A percentile compares a stretch with the other conserved stretches of the same genome.
phyloP scores from a whole-genome alignment of 2,113 vertebrate genomes.

The Ammospiza nelsoni region DNA sequence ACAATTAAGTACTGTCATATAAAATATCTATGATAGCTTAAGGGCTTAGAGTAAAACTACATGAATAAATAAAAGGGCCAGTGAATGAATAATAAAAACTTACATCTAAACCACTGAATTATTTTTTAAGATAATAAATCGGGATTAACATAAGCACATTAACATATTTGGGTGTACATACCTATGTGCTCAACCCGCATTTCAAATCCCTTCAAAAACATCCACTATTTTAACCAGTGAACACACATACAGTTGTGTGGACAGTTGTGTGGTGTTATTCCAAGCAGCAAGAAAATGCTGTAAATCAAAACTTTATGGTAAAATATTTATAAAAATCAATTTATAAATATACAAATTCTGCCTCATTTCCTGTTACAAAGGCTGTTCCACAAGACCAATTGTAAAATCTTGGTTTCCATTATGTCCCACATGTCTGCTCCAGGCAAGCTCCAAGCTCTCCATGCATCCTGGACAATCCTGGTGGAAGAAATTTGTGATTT shows the following conservation, averaged over 20 bases:
- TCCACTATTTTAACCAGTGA: background rate
- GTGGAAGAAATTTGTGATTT: background rate
- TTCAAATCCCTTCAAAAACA: background rate
- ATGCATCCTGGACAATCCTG: background rate
- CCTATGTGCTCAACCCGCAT: background rate
- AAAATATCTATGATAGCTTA: constrained; percentile 33
- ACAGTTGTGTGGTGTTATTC: background rate
- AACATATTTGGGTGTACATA: background rate
- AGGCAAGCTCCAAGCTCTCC: background rate
- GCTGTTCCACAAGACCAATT: background rate
- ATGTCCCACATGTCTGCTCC: background rate
- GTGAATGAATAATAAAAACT: constrained; percentile 3
- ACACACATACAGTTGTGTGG: background rate
- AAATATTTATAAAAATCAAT: background rate
- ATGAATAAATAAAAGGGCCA: background rate
- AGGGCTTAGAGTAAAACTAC: background rate
- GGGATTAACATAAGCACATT: background rate
- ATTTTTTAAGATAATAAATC: background rate
- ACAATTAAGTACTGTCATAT: constrained; percentile 14
- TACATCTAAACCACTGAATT: background rate
- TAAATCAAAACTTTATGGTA: background rate
- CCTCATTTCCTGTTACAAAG: background rate
- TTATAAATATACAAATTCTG: background rate
- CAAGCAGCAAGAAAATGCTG: background rate
- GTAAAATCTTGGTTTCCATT: background rate